Conservation (phyloP, 1,140 invertebrate species). For the Triops longicaudatus region DNA sequence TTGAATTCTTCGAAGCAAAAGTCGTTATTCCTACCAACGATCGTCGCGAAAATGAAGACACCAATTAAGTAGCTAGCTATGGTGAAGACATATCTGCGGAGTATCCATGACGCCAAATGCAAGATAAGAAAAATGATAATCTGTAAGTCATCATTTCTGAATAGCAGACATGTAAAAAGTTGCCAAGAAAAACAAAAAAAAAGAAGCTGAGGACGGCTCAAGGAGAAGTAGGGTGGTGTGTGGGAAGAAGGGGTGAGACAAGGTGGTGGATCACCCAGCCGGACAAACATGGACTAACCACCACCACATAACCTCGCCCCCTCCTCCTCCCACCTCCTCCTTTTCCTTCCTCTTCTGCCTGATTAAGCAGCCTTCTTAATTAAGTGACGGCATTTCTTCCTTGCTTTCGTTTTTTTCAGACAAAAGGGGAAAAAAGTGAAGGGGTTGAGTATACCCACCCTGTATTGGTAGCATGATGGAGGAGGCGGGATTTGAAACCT, state of each 20-base stretch:
- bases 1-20: neutral
- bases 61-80: conserved; percentile 94
- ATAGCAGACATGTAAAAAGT: neutral
- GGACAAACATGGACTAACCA: conserved; percentile 7
- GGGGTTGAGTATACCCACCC: conserved; percentile 54
- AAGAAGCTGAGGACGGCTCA: neutral
- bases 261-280: conserved; percentile 13
- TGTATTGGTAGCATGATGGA: conserved; percentile 75
- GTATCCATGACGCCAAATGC: conserved; percentile 28
- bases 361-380: conserved; percentile 8
- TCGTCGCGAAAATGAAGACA: conserved; percentile 96
- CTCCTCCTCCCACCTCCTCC: conserved; percentile 2
- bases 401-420: conserved; percentile 32
- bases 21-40: conserved; percentile 61
- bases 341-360: neutral
- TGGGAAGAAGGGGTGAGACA: neutral
- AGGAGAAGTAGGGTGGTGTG: neutral
- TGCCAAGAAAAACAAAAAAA: neutral
- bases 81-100: conserved; percentile 85
- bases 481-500: conserved; percentile 74
- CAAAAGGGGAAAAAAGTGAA: conserved; percentile 36
- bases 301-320: conserved; percentile 17
- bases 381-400: neutral
- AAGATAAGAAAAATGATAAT: conserved; percentile 15
- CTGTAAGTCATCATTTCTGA: neutral